Percentiles rank a stretch among this genome's conserved stretches.
Evolutionary conservation across 1,140 invertebrate species (phyloP).

Genomic region (Danaus plexippus): DNA sequence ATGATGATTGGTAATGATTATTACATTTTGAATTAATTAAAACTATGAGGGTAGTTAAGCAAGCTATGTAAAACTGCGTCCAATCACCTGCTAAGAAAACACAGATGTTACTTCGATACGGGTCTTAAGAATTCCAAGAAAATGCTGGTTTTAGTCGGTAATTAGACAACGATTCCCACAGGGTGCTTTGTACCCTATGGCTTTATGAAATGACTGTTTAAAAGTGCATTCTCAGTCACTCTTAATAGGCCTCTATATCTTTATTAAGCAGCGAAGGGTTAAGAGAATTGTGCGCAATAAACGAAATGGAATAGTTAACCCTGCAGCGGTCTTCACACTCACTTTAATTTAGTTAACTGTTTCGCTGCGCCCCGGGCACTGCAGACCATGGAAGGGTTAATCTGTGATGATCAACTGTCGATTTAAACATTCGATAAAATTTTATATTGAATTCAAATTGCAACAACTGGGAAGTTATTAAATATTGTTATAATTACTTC

Average conservation of each 20-base stretch:
- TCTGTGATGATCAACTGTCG: slow-evolving; percentile 32
- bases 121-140: slow-evolving; percentile 37
- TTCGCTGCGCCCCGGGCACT: slow-evolving; percentile 54
- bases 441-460: neutral
- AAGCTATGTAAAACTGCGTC: neutral
- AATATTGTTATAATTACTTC: too few species aligned
- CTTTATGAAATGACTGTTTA: slow-evolving; percentile 28
- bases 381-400: slow-evolving; percentile 57
- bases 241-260: slow-evolving; percentile 66
- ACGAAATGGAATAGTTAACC: slow-evolving; percentile 70
- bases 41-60: neutral
- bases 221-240: slow-evolving; percentile 35
- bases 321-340: slow-evolving; percentile 68
- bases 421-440: slow-evolving; percentile 24
- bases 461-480: too few species aligned
- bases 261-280: slow-evolving; percentile 64
- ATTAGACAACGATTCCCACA: slow-evolving; percentile 3
- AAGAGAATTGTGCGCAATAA: slow-evolving; percentile 64
- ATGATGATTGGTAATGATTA: too few species aligned
- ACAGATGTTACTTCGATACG: slow-evolving; percentile 29
- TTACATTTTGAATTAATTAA: neutral
- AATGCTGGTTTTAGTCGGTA: slow-evolving; percentile 21
- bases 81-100: neutral
- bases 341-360: slow-evolving; percentile 71
- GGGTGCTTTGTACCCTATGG: slow-evolving; percentile 5